phyloP scores from a whole-genome alignment of 92 coral and sea anemone species.

The Porites lobata region DNA sequence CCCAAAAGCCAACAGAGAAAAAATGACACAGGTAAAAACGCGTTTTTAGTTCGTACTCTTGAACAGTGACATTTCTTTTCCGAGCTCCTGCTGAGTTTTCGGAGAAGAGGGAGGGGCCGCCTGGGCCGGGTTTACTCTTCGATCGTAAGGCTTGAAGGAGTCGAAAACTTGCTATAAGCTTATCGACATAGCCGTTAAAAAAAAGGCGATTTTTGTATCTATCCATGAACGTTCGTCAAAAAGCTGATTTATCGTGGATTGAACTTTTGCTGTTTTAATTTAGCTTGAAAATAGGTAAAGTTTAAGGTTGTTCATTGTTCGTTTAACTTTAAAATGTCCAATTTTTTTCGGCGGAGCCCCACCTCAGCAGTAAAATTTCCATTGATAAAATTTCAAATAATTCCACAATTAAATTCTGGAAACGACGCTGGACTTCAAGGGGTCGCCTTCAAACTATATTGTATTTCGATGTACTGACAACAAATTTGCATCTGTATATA shows the following conservation, averaged over 20 bases:
- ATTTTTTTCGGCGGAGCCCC: background rate
- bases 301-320: background rate
- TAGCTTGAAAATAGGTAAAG: background rate
- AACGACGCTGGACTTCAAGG: background rate
- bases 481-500: background rate
- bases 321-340: too few relatives aligned
- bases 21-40: slow-evolving; percentile 89
- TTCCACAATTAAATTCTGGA: background rate
- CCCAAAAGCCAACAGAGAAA: slow-evolving; percentile 98
- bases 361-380: background rate
- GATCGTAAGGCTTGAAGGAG: too few relatives aligned
- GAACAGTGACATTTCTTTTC: background rate
- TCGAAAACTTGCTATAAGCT: too few relatives aligned
- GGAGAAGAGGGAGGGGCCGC: background rate
- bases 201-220: too few relatives aligned
- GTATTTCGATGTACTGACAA: background rate
- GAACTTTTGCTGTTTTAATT: background rate
- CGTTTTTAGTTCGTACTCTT: background rate
- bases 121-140: too few relatives aligned
- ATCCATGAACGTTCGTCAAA: too few relatives aligned
- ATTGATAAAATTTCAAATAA: background rate
- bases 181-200: too few relatives aligned
- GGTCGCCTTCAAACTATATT: background rate
- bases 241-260: too few relatives aligned
- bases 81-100: background rate